Conservation (phyloP, 1,140 invertebrate genomes). For the Penaeus chinensis region DNA sequence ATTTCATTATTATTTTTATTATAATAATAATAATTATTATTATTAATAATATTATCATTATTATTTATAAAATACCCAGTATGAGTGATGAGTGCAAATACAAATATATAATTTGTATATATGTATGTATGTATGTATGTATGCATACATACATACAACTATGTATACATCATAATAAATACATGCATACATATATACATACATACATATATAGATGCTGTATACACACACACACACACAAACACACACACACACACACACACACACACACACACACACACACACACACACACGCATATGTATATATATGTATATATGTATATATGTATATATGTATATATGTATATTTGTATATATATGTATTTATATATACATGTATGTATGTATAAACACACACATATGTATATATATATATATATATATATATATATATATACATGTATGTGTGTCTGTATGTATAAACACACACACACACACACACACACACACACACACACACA, state of each 20-base stretch:
- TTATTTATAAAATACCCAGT: background rate
- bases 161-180: too few relatives aligned
- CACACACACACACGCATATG: background rate
- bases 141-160: background rate
- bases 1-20: too few relatives aligned
- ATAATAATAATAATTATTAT: background rate
- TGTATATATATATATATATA: conserved; percentile 9
- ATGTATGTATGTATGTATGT: conserved; percentile 26
- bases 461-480: too few relatives aligned
- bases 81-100: background rate
- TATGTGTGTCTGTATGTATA: background rate
- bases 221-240: too few relatives aligned
- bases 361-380: background rate
- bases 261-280: background rate
- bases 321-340: background rate
- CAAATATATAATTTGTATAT: conserved; percentile 19
- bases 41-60: background rate
- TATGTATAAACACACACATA: background rate
- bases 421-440: background rate
- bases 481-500: too few relatives aligned
- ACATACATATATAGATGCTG: too few relatives aligned
- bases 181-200: background rate
- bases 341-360: background rate
- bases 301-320: background rate
- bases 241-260: background rate